phyloP scores from a whole-genome alignment of 2,113 vertebrate species.

The Hymenochirus boettgeri region DNA sequence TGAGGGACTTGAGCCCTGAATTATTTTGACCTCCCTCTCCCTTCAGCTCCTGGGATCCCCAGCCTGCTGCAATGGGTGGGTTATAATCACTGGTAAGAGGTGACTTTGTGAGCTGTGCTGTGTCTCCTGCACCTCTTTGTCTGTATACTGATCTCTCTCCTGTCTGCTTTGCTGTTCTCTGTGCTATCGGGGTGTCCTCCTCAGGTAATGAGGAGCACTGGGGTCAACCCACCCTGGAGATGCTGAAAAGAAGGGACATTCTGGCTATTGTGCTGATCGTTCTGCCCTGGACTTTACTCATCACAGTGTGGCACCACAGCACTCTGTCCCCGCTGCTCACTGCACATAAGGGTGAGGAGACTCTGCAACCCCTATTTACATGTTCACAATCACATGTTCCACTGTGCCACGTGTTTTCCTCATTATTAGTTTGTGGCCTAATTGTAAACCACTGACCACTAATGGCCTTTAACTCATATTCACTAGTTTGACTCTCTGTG shows the following conservation, averaged over 20 bases:
- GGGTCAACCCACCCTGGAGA: slow-evolving; percentile 94
- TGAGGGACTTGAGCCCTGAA: slow-evolving; percentile 34
- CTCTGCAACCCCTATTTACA: slow-evolving; percentile 20
- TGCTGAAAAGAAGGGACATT: slow-evolving; percentile 99
- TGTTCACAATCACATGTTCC: neutral
- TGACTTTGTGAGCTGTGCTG: slow-evolving; percentile 42
- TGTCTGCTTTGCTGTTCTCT: slow-evolving; percentile 60
- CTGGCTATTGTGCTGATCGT: slow-evolving; percentile 97
- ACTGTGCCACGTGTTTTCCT: slow-evolving; percentile 3
- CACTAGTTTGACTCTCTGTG: neutral
- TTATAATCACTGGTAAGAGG: slow-evolving; percentile 84
- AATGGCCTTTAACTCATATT: slow-evolving; percentile 1
- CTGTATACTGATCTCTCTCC: slow-evolving; percentile 67
- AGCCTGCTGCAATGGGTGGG: slow-evolving; percentile 82
- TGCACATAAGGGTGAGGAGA: slow-evolving; percentile 88
- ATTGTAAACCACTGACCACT: neutral
- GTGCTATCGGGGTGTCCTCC: slow-evolving; percentile 58
- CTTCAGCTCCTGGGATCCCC: slow-evolving; percentile 57
- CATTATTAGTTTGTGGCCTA: neutral
- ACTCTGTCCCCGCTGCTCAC: slow-evolving; percentile 89
- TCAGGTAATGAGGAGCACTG: slow-evolving; percentile 95
- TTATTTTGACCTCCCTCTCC: slow-evolving; percentile 42
- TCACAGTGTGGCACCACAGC: slow-evolving; percentile 98
- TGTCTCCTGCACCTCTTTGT: slow-evolving; percentile 47
- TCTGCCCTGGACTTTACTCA: slow-evolving; percentile 97